Percentiles rank a stretch among this genome's conserved stretches.
phyloP scores from a whole-genome alignment of 1,140 invertebrate species.

The Zaprionus davidi region DNA sequence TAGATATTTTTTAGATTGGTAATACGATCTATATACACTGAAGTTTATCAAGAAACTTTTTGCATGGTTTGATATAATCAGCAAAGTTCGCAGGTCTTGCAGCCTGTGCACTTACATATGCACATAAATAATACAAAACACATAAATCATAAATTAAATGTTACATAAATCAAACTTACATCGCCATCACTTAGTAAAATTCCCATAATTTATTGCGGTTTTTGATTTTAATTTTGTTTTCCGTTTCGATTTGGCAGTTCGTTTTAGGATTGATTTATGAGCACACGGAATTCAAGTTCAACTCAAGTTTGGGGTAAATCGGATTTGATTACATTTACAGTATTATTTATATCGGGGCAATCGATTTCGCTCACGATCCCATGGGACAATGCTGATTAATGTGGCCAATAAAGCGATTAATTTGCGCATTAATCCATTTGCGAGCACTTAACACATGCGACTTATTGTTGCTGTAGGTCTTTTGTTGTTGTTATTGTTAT shows the following conservation, averaged over 20 bases:
- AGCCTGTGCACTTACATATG: neutral
- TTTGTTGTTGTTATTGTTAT: slow-evolving; percentile 36
- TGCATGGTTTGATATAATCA: no score
- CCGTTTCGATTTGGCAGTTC: slow-evolving; percentile 33
- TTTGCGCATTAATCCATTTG: slow-evolving; percentile 71
- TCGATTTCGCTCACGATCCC: slow-evolving; percentile 35
- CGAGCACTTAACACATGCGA: slow-evolving; percentile 66
- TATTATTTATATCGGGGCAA: slow-evolving; percentile 46
- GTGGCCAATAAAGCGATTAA: slow-evolving; percentile 62
- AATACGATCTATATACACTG: no score
- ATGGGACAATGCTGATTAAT: slow-evolving; percentile 67
- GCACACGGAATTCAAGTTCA: slow-evolving; percentile 44
- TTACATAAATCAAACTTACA: slow-evolving; percentile 67
- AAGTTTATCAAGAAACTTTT: no score
- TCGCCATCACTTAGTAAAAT: slow-evolving; percentile 80
- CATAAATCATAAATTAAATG: slow-evolving; percentile 12
- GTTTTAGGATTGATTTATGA: slow-evolving; percentile 60
- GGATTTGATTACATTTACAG: slow-evolving; percentile 49
- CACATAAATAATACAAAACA: neutral
- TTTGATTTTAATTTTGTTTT: slow-evolving; percentile 20
- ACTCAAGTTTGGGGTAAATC: slow-evolving; percentile 48
- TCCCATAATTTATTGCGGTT: slow-evolving; percentile 69
- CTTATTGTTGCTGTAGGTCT: slow-evolving; percentile 33
- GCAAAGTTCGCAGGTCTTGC: no score
- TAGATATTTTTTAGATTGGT: no score